These are phyloP conservation scores for Polydrusus tereticollis DNA, from an alignment of 2,888 invertebrate species.

Conservation along the genomic window DNA sequence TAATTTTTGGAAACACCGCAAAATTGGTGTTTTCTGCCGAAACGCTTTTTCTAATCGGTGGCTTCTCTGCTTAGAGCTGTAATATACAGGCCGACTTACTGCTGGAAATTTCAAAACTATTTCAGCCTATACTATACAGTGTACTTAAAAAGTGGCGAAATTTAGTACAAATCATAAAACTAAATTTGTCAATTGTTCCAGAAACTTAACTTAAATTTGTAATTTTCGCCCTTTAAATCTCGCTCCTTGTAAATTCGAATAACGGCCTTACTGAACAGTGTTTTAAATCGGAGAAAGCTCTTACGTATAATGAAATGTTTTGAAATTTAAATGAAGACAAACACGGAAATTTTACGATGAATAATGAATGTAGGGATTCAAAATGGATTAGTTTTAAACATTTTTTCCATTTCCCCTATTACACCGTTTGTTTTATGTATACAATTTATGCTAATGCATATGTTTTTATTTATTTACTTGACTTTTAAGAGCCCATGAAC, in stretches of 20 bases:
- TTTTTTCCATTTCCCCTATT: constrained; percentile 23
- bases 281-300: constrained; percentile 60
- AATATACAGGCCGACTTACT: too few relatives aligned
- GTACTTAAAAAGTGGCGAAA: too few relatives aligned
- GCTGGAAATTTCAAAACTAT: too few relatives aligned
- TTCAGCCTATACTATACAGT: too few relatives aligned
- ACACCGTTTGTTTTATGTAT: neutral
- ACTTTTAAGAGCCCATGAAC: too few relatives aligned
- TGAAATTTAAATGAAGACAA: constrained; percentile 64
- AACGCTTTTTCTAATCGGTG: too few relatives aligned
- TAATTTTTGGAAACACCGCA: too few relatives aligned
- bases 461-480: neutral
- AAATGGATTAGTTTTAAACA: constrained; percentile 33
- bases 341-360: constrained; percentile 38
- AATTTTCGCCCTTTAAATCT: constrained; percentile 31
- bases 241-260: constrained; percentile 18
- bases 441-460: neutral
- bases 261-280: constrained; percentile 45
- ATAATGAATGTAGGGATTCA: constrained; percentile 41
- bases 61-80: too few relatives aligned
- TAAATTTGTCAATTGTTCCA: neutral
- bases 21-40: too few relatives aligned
- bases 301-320: constrained; percentile 66
- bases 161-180: too few relatives aligned
- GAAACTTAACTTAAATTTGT: neutral